These are phyloP conservation scores for Phylloscopus trochiloides DNA, from an alignment of 2,113 vertebrate species.

Conservation along the genomic window DNA sequence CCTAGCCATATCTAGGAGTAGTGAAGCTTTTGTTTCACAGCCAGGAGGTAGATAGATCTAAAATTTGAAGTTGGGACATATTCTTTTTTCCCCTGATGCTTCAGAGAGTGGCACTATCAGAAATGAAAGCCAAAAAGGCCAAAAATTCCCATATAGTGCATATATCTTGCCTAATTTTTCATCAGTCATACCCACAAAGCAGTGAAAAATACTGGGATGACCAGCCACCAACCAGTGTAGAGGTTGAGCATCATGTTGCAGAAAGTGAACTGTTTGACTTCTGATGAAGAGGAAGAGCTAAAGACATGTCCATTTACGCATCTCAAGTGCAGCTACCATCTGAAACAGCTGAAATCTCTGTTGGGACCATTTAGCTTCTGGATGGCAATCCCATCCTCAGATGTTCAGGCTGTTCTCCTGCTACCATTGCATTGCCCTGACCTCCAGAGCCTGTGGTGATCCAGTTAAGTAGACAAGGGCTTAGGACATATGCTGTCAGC, in stretches of 20 bases:
- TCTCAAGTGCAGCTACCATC: not conserved
- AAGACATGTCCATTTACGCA: not conserved
- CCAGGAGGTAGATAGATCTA: not conserved
- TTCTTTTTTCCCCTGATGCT: not conserved
- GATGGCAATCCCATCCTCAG: not conserved
- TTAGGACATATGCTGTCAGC: not conserved
- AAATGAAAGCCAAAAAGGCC: not conserved
- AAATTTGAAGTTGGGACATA: not conserved
- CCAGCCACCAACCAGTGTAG: not conserved
- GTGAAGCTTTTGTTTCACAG: not conserved
- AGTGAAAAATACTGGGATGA: not conserved
- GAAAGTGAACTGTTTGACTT: not conserved
- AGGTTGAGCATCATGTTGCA: not conserved
- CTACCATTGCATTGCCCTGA: not conserved
- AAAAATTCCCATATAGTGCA: not conserved
- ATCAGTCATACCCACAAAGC: not conserved
- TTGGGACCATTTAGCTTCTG: not conserved
- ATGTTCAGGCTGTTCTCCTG: not conserved
- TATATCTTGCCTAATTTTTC: not conserved
- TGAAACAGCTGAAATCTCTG: not conserved
- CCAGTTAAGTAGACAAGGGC: not conserved
- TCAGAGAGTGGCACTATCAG: not conserved
- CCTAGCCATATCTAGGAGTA: not conserved
- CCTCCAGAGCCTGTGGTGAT: not conserved
- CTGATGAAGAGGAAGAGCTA: not conserved